Conservation (phyloP, 1,140 invertebrate species). For the Pseudomyrmex concolor region DNA sequence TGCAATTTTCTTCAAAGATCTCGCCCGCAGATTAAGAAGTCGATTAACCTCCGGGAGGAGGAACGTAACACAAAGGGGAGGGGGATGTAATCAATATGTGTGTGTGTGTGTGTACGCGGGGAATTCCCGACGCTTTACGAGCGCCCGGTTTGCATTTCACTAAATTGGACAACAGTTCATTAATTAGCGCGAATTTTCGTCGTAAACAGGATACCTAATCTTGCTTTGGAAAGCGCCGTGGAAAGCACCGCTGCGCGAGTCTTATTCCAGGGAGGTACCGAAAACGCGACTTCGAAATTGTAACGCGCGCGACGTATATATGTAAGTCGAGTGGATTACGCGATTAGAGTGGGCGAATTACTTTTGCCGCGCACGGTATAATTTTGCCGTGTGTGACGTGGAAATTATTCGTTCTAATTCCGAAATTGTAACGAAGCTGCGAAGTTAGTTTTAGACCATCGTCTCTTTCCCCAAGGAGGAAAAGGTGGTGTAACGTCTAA, state of each 20-base stretch:
- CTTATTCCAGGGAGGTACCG: neutral
- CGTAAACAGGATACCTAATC: conserved; percentile 44
- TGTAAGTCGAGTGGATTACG: conserved; percentile 34
- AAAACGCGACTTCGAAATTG: conserved; percentile 37
- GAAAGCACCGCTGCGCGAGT: neutral
- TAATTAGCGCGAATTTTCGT: conserved; percentile 25
- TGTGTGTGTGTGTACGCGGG: neutral
- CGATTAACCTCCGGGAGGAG: conserved; percentile 1
- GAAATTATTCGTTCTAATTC: conserved; percentile 55
- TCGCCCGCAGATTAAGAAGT: conserved; percentile 28
- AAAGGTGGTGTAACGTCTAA: conserved; percentile 50
- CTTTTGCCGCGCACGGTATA: conserved; percentile 42
- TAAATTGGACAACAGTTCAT: conserved; percentile 13
- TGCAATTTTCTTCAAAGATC: conserved; percentile 50
- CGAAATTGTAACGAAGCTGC: conserved; percentile 52
- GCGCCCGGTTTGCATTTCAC: neutral
- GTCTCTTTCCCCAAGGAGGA: no score
- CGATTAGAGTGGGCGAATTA: conserved; percentile 46
- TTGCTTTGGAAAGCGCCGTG: neutral
- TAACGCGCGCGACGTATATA: neutral
- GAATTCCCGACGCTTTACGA: neutral
- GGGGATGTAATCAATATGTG: conserved; percentile 5
- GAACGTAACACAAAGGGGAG: no score
- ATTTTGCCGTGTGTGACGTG: conserved; percentile 26
- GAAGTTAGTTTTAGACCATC: conserved; percentile 9